Percentiles rank a stretch among this genome's conserved stretches.
Evolutionary conservation across 1,140 invertebrate genomes (phyloP).

Genomic region (Drosophila repleta): DNA sequence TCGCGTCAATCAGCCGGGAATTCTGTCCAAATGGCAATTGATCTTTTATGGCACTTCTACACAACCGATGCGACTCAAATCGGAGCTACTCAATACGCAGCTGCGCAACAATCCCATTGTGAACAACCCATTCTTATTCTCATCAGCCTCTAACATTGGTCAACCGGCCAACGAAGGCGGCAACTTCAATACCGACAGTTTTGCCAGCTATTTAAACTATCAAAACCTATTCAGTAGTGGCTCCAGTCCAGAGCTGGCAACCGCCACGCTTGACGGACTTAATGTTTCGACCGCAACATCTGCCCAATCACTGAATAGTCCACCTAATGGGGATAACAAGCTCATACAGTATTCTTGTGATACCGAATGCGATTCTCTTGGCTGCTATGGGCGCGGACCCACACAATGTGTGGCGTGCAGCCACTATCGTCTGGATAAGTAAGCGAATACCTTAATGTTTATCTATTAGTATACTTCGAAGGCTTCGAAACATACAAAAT

Average conservation of each 20-base stretch:
- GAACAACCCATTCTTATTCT: constrained; percentile 77
- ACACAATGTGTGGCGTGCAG: constrained; percentile 92
- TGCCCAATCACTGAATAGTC: constrained; percentile 85
- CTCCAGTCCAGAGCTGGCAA: constrained; percentile 88
- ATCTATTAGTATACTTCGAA: too few species aligned
- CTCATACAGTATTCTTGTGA: constrained; percentile 91
- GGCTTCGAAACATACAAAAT: too few species aligned
- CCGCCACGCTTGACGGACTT: constrained; percentile 88
- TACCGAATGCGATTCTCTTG: constrained; percentile 91
- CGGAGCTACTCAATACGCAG: constrained; percentile 60
- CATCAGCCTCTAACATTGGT: constrained; percentile 80
- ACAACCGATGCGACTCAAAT: constrained; percentile 89
- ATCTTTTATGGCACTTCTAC: constrained; percentile 95
- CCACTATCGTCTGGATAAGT: constrained; percentile 91
- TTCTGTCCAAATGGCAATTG: constrained; percentile 95
- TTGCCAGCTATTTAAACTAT: constrained; percentile 85
- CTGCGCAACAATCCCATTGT: constrained; percentile 71
- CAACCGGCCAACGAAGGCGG: constrained; percentile 71
- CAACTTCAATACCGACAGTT: constrained; percentile 87
- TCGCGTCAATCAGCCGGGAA: constrained; percentile 93
- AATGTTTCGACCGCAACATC: constrained; percentile 83
- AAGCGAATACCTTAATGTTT: constrained; percentile 78
- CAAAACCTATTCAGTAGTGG: constrained; percentile 89
- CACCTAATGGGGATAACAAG: constrained; percentile 85
- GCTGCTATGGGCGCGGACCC: constrained; percentile 92